Evolutionary conservation across 2,888 invertebrate genomes (phyloP).

Genomic region (Tiliacea citrago): DNA sequence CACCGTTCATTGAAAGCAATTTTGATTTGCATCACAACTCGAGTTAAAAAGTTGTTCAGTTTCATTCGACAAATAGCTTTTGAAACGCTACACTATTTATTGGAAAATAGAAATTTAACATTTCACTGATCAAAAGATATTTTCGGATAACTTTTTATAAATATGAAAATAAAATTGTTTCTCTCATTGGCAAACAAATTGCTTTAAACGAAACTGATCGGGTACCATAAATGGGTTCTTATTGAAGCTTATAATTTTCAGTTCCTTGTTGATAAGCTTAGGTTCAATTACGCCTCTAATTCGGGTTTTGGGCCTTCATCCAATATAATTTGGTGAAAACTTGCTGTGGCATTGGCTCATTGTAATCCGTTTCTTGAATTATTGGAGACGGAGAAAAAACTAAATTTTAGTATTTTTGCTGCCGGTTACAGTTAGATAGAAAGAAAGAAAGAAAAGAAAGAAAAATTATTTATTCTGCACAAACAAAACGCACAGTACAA

Average conservation of each 20-base stretch:
- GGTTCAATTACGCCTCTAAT: neutral
- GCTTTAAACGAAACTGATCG: constrained; percentile 5
- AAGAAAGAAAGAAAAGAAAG: no score
- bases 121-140: neutral
- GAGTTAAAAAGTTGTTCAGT: neutral
- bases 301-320: neutral
- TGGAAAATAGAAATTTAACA: neutral
- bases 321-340: neutral
- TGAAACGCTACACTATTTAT: neutral
- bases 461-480: no score
- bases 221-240: constrained; percentile 3
- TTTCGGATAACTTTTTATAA: constrained; percentile 7
- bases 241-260: constrained; percentile 9
- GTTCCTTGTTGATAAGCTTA: neutral
- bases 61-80: constrained; percentile 2
- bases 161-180: neutral
- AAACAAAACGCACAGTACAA: no score
- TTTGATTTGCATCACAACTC: constrained; percentile 4
- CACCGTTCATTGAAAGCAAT: neutral
- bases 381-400: neutral
- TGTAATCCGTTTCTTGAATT: neutral
- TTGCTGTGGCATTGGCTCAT: neutral
- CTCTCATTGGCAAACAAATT: constrained; percentile 6
- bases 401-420: no score
- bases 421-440: no score